Conservation (phyloP, 2,888 invertebrate species). For the Himalopsyche japonica region DNA sequence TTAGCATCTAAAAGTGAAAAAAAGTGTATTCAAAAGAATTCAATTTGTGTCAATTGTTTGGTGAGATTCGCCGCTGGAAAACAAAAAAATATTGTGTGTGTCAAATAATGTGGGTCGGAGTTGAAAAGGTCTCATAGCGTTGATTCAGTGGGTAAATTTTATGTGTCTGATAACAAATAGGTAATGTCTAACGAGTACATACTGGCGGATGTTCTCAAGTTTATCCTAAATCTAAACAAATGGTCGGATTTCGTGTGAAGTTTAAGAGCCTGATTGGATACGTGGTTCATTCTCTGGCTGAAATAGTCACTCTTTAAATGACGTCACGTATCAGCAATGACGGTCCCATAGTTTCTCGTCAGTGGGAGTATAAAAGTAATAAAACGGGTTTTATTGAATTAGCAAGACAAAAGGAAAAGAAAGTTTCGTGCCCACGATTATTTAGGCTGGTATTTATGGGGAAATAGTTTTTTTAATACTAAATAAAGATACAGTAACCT, state of each 20-base stretch:
- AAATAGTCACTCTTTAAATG: neutral
- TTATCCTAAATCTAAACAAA: slow-evolving; percentile 5
- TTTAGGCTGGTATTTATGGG: neutral
- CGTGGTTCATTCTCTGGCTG: neutral
- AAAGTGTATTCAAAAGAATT: too few species aligned
- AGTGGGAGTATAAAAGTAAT: neutral
- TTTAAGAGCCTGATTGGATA: neutral
- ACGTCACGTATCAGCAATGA: slow-evolving; percentile 1
- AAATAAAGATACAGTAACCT: neutral
- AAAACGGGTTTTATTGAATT: neutral
- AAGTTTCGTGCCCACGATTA: neutral
- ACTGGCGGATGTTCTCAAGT: neutral
- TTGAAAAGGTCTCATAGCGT: too few species aligned
- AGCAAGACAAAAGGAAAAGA: neutral
- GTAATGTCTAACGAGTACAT: neutral
- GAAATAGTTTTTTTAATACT: neutral
- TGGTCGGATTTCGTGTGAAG: slow-evolving; percentile 5
- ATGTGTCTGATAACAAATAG: neutral
- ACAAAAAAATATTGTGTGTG: too few species aligned
- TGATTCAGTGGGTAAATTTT: neutral
- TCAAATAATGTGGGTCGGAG: too few species aligned
- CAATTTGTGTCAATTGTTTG: too few species aligned
- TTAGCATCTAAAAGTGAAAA: too few species aligned
- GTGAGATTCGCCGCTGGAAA: too few species aligned
- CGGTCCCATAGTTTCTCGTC: slow-evolving; percentile 1